phyloP scores from a whole-genome alignment of 1,140 invertebrate genomes.

The Antheraea pernyi region DNA sequence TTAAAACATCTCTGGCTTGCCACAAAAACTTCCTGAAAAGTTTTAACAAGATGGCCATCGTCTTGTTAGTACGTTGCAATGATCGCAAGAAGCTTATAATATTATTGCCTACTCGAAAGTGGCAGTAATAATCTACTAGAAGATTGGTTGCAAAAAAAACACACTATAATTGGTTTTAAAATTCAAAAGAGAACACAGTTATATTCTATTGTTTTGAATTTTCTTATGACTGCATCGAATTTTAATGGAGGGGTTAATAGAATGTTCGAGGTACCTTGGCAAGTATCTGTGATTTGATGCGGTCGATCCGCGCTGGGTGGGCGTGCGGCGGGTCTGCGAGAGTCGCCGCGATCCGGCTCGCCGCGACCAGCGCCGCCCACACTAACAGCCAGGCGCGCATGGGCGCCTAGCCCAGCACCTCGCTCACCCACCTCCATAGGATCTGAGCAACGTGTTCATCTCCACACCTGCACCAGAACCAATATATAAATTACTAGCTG shows the following conservation, averaged over 20 bases:
- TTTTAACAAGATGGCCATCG: no score
- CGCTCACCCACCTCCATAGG: constrained; percentile 66
- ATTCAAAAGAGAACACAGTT: no score
- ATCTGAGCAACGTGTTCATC: constrained; percentile 58
- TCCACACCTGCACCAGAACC: constrained; percentile 42
- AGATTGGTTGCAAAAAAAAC: no score
- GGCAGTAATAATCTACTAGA: no score
- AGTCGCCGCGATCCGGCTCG: constrained; percentile 54
- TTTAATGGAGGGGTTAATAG: not conserved
- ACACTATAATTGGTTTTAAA: no score
- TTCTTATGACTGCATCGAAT: no score
- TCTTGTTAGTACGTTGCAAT: no score
- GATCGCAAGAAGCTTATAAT: no score
- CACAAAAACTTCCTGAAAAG: no score
- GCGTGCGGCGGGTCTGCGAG: constrained; percentile 22
- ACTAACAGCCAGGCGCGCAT: constrained; percentile 70
- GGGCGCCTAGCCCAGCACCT: constrained; percentile 60
- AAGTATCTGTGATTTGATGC: constrained; percentile 68
- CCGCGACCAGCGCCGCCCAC: constrained; percentile 72
- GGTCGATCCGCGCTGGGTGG: constrained; percentile 47
- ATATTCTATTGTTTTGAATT: no score
- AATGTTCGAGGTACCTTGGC: constrained; percentile 47
- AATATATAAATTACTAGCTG: not conserved
- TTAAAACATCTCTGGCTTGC: no score
- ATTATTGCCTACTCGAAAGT: no score